These are phyloP conservation scores for Dasypus novemcinctus DNA, from an alignment of 2,113 vertebrate genomes.

Conservation along the genomic window DNA sequence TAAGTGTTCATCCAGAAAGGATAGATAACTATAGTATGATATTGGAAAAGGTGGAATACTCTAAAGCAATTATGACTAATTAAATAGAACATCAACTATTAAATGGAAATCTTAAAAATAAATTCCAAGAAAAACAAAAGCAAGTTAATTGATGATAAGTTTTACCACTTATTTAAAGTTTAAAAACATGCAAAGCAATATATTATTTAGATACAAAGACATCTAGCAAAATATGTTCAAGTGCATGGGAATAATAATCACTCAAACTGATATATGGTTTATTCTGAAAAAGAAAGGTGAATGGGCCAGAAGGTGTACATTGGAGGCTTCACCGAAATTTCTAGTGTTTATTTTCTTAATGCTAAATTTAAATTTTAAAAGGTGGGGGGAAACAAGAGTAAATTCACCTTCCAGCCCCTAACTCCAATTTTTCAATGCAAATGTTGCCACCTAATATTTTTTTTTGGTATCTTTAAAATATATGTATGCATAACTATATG, in stretches of 20 bases:
- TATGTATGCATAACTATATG: neutral
- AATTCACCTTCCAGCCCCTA: neutral
- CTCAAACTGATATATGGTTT: neutral
- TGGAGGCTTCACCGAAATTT: neutral
- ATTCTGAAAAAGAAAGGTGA: neutral
- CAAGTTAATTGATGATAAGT: neutral
- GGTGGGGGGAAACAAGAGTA: neutral
- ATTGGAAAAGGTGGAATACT: neutral
- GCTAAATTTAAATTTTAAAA: neutral
- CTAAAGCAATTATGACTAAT: neutral
- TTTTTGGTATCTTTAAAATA: neutral
- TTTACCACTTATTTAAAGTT: neutral
- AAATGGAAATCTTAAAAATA: neutral
- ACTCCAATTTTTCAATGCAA: neutral
- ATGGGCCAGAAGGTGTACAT: neutral
- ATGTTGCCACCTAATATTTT: neutral
- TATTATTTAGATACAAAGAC: neutral
- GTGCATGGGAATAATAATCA: neutral
- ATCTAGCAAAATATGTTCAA: neutral
- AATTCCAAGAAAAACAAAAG: neutral
- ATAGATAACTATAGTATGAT: neutral
- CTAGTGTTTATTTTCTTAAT: neutral
- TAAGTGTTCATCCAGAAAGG: neutral
- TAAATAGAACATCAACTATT: neutral
- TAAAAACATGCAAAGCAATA: neutral